Evolutionary conservation across 2,797 vertebrate genomes (phyloP).

Genomic region (Apodemus agrarius): DNA sequence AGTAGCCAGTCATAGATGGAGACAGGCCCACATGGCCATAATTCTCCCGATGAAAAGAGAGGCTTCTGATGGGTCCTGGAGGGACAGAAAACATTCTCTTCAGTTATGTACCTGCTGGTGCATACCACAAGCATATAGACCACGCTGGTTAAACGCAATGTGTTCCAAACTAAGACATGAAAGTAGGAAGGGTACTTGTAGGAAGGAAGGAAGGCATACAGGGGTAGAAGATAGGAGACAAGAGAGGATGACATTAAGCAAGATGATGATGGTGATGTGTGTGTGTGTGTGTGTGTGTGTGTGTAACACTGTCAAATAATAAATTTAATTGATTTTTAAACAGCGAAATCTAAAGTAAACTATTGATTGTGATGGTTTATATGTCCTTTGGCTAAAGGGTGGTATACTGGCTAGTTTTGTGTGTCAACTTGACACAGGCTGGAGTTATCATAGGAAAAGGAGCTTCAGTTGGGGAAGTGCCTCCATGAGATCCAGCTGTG

Average conservation of each 20-base stretch:
- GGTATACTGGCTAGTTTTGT: no score
- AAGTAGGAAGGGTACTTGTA: background rate
- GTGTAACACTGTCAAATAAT: background rate
- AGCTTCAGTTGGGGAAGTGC: no score
- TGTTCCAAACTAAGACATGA: background rate
- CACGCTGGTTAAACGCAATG: background rate
- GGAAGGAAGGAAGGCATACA: background rate
- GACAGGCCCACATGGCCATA: background rate
- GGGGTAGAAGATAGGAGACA: background rate
- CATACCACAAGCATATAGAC: background rate
- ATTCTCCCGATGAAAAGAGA: background rate
- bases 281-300: no score
- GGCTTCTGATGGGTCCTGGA: background rate
- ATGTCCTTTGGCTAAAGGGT: background rate
- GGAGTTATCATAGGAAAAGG: no score
- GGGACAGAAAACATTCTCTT: background rate
- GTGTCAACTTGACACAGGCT: no score
- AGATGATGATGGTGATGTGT: no score
- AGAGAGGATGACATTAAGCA: background rate
- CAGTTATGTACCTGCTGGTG: background rate
- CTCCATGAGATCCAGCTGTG: no score
- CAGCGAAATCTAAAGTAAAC: constrained; percentile 54
- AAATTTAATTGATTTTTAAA: background rate
- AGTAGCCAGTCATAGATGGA: background rate
- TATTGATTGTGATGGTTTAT: background rate